Conservation (phyloP, 2,113 vertebrate genomes). For the Gallinago media region DNA sequence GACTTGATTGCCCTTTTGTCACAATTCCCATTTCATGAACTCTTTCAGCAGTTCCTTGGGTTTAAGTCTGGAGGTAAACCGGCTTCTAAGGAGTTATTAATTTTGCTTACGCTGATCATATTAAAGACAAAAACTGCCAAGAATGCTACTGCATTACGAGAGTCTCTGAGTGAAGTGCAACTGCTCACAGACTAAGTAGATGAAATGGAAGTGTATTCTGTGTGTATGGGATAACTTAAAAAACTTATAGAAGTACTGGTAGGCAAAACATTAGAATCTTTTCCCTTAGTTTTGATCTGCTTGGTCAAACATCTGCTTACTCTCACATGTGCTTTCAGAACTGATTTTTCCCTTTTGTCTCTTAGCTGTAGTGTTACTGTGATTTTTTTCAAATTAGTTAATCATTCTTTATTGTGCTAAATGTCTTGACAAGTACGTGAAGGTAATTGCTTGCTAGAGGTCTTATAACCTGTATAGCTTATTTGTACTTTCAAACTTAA, state of each 20-base stretch:
- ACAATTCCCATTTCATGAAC: slow-evolving; percentile 95
- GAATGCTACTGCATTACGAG: not conserved
- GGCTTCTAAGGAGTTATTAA: not conserved
- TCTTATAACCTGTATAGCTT: not conserved
- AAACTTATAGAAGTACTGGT: rapidly evolving
- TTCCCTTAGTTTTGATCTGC: not conserved
- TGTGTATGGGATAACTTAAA: not conserved
- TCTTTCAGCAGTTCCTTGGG: slow-evolving; percentile 93
- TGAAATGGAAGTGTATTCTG: not conserved
- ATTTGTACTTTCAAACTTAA: not conserved
- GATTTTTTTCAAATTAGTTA: not conserved
- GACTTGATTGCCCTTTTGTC: slow-evolving; percentile 90
- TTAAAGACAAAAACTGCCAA: not conserved
- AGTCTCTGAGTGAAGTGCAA: not conserved
- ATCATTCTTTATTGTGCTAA: not conserved
- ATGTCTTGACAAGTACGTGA: not conserved
- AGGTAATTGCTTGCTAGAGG: not conserved
- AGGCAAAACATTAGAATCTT: not conserved
- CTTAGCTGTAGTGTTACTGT: not conserved
- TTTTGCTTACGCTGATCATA: not conserved
- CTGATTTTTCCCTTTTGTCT: not conserved
- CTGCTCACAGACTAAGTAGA: not conserved
- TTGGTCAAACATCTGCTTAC: no score
- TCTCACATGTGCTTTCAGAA: not conserved
- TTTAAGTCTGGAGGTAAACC: slow-evolving; percentile 87